phyloP scores from a whole-genome alignment of 2,113 vertebrate genomes.

The Probosciger aterrimus region DNA sequence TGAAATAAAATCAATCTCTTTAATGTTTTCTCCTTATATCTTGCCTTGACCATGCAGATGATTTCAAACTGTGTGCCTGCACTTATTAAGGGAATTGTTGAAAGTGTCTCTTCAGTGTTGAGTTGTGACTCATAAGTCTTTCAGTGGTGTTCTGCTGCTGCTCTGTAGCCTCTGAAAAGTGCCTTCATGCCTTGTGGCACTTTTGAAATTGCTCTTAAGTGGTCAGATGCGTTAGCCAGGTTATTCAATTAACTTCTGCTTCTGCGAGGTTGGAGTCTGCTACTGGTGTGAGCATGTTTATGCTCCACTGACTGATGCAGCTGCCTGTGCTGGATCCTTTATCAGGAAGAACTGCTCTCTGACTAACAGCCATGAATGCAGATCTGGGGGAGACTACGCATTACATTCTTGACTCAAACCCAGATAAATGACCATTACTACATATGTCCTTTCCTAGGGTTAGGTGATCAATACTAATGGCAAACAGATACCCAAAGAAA shows the following conservation, averaged over 20 bases:
- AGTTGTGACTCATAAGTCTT: neutral
- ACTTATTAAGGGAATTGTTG: neutral
- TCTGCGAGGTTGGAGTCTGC: neutral
- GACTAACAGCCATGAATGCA: neutral
- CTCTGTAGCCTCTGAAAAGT: neutral
- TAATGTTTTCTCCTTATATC: neutral
- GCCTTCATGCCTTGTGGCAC: neutral
- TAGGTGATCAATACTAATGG: neutral
- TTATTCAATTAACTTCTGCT: neutral
- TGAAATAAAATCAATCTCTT: neutral
- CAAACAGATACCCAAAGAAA: neutral
- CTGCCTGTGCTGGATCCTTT: neutral
- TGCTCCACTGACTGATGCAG: neutral
- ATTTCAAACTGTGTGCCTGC: neutral
- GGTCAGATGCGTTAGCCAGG: neutral
- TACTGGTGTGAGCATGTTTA: neutral
- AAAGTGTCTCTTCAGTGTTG: neutral
- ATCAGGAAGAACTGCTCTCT: neutral
- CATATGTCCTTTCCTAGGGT: neutral
- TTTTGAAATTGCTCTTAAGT: slow-evolving; percentile 5
- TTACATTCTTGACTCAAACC: neutral
- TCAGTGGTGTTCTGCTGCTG: neutral
- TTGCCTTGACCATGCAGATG: neutral
- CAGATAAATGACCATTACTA: neutral
- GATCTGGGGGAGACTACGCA: neutral